Evolutionary conservation across 1,140 invertebrate species (phyloP).

Genomic region (Thereuonema tuberculata): DNA sequence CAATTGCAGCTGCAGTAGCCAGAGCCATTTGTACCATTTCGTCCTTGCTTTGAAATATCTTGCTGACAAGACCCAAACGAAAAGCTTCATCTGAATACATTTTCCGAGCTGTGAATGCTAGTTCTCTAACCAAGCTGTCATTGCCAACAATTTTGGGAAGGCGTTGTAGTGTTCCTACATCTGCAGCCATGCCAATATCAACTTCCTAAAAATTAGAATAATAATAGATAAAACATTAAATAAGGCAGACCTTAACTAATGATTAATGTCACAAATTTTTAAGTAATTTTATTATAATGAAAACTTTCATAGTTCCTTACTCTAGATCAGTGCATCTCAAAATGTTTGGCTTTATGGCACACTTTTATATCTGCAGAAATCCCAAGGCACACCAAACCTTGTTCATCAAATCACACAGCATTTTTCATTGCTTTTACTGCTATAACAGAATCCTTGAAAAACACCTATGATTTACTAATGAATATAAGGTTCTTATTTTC

Average conservation of each 20-base stretch:
- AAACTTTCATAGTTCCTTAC: too few species aligned
- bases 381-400: too few species aligned
- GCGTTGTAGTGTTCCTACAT: slow-evolving; percentile 86
- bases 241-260: neutral
- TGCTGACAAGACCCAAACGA: slow-evolving; percentile 55
- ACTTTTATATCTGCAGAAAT: too few species aligned
- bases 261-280: neutral
- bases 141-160: slow-evolving; percentile 85
- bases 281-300: neutral
- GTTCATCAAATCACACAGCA: too few species aligned
- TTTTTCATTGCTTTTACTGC: too few species aligned
- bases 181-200: slow-evolving; percentile 70
- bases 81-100: slow-evolving; percentile 65
- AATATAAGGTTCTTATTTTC: too few species aligned
- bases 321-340: too few species aligned
- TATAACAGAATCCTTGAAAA: too few species aligned
- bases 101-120: slow-evolving; percentile 74
- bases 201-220: slow-evolving; percentile 28
- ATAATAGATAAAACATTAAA: neutral
- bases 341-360: too few species aligned
- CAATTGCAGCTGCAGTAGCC: slow-evolving; percentile 60
- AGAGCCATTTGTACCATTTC: slow-evolving; percentile 55
- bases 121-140: slow-evolving; percentile 69
- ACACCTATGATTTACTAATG: too few species aligned
- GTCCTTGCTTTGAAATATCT: slow-evolving; percentile 53